phyloP scores from a whole-genome alignment of 2,888 invertebrate species.

The Chouioia cunea region DNA sequence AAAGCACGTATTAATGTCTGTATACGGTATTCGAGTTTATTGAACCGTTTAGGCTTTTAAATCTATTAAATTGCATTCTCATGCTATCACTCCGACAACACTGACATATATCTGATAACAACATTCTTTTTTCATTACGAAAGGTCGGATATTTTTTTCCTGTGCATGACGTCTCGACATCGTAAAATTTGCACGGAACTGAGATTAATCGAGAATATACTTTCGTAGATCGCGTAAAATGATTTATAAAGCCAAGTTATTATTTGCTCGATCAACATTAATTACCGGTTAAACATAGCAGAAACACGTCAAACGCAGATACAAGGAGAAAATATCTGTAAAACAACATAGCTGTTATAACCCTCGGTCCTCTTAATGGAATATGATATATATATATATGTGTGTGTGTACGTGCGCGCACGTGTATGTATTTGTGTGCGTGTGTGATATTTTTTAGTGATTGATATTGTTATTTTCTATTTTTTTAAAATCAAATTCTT shows the following conservation, averaged over 20 bases:
- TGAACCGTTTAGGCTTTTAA: too few species aligned
- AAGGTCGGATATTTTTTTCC: slow-evolving; percentile 14
- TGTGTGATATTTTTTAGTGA: too few species aligned
- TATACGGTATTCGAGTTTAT: too few species aligned
- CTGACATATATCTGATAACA: slow-evolving; percentile 28
- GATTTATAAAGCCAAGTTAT: slow-evolving; percentile 61
- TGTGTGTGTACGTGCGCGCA: too few species aligned
- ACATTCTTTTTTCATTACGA: slow-evolving; percentile 22
- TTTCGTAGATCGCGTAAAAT: slow-evolving; percentile 50
- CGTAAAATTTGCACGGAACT: slow-evolving; percentile 32
- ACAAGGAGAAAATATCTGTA: slow-evolving; percentile 54
- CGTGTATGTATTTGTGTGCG: too few species aligned
- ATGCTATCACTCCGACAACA: too few species aligned
- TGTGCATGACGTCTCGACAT: slow-evolving; percentile 8
- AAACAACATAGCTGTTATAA: slow-evolving; percentile 22
- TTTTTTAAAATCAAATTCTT: too few species aligned
- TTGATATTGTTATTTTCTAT: too few species aligned
- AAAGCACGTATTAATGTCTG: too few species aligned
- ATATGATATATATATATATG: too few species aligned
- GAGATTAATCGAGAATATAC: slow-evolving; percentile 30
- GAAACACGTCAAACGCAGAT: slow-evolving; percentile 63
- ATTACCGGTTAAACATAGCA: slow-evolving; percentile 63
- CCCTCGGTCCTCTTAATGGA: too few species aligned
- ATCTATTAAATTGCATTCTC: too few species aligned
- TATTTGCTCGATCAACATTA: slow-evolving; percentile 60